Evolutionary conservation across 2,113 vertebrate species (phyloP).

Genomic region (cattle (Bos taurus)): ARS-UCD2.0 NC_037329.1:78501501-78502000

Average conservation of each 20-base stretch:
- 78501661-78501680: not conserved
- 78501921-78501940: not conserved
- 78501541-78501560: no score
- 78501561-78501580: not conserved
- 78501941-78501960: not conserved
- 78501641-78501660: not conserved
- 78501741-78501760: not conserved
- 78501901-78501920: not conserved
- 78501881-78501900: not conserved
- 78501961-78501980: not conserved
- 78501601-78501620: not conserved
- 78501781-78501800: not conserved
- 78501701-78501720: not conserved
- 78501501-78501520: not conserved
- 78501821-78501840: accelerated
- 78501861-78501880: not conserved
- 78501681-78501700: not conserved
- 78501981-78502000: not conserved
- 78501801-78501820: not conserved
- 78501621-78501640: not conserved
- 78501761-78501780: not conserved
- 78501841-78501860: not conserved
- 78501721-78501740: constrained; percentile 10
- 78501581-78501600: not conserved
- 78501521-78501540: not conserved